Evolutionary conservation across 2,797 vertebrate genomes (phyloP).

Genomic region (Sciaenops ocellatus): DNA sequence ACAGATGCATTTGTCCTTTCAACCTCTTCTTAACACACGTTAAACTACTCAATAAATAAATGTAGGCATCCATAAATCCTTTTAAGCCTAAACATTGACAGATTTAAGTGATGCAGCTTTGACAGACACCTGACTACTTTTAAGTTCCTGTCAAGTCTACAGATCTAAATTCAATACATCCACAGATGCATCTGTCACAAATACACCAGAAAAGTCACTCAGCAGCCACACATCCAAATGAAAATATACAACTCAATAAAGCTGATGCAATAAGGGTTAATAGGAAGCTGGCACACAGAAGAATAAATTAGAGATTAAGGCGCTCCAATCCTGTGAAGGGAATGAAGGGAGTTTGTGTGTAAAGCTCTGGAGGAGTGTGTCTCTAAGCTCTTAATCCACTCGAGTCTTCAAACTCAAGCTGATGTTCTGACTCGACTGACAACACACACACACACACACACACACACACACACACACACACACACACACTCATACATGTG

Average conservation of each 20-base stretch:
- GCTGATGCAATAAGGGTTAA: constrained; percentile 21
- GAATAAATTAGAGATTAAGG: constrained; percentile 67
- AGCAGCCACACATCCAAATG: not conserved
- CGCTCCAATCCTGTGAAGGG: constrained; percentile 47
- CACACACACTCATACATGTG: constrained; percentile 1
- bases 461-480: constrained; percentile 13
- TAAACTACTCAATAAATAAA: not conserved
- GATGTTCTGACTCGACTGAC: constrained; percentile 48
- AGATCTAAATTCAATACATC: not conserved
- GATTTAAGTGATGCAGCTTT: not conserved
- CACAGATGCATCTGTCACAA: not conserved
- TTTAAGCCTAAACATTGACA: not conserved
- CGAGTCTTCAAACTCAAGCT: constrained; percentile 53
- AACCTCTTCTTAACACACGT: too few species aligned
- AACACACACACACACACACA: constrained; percentile 1
- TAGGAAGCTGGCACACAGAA: constrained; percentile 37
- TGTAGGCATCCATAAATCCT: not conserved
- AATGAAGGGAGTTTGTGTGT: constrained; percentile 51
- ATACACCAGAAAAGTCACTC: not conserved
- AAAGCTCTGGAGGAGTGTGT: constrained; percentile 65
- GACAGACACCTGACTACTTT: not conserved
- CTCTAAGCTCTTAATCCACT: constrained; percentile 77
- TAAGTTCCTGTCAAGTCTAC: not conserved
- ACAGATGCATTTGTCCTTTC: too few species aligned
- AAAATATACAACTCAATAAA: constrained; percentile 8